Conservation (phyloP, 2,797 vertebrate species). For the Pseudochirops corinnae region DNA sequence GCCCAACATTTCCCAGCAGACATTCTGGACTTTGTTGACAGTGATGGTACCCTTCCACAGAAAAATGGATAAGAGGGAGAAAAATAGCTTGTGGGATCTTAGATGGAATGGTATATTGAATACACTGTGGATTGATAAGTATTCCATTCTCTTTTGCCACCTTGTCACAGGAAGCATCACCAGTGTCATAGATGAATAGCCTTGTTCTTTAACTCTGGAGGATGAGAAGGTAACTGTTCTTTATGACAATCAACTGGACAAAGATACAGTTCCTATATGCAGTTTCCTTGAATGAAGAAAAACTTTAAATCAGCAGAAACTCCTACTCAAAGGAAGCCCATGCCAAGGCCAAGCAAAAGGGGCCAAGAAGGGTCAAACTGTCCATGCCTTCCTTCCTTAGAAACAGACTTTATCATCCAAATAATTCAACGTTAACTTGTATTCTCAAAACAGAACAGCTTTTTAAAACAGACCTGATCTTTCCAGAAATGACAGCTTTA, state of each 20-base stretch:
- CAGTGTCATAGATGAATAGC: not conserved
- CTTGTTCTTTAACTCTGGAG: not conserved
- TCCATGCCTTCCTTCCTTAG: not conserved
- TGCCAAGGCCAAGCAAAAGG: not conserved
- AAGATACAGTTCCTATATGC: not conserved
- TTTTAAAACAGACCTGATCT: constrained; percentile 49
- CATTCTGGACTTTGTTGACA: constrained; percentile 16
- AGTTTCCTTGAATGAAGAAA: not conserved
- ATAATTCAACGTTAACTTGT: constrained; percentile 52
- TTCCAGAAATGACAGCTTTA: constrained; percentile 39
- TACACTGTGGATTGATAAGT: not conserved
- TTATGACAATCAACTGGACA: not conserved
- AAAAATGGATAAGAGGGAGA: not conserved
- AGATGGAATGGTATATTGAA: not conserved
- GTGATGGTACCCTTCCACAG: constrained; percentile 6
- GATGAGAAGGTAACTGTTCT: not conserved
- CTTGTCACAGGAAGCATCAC: not conserved
- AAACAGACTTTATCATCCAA: constrained; percentile 32
- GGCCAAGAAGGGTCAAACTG: not conserved
- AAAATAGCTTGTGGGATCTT: constrained; percentile 23
- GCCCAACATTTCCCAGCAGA: not conserved
- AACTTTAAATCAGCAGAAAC: not conserved
- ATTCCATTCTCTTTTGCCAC: not conserved
- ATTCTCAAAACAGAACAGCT: constrained; percentile 60
- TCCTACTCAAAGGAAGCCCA: not conserved